Evolutionary conservation across 1,140 invertebrate genomes (phyloP).

Genomic region (Formica exsecta): DNA sequence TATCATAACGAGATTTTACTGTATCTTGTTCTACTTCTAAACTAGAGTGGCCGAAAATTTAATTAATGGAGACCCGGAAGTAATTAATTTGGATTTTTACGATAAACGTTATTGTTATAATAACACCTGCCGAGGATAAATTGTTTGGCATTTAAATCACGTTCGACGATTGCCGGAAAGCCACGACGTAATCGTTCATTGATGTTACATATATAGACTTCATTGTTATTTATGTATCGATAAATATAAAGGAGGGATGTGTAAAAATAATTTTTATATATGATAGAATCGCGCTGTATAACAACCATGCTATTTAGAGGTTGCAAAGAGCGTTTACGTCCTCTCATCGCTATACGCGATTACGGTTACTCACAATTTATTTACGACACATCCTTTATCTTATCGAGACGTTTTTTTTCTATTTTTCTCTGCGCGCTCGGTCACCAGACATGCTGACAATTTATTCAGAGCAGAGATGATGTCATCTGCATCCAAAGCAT

Average conservation of each 20-base stretch:
- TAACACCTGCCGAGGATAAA: background rate
- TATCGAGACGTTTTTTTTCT: slow-evolving; percentile 50
- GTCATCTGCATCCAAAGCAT: slow-evolving; percentile 11
- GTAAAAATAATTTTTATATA: slow-evolving; percentile 64
- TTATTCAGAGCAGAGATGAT: slow-evolving; percentile 39
- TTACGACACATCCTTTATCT: slow-evolving; percentile 61
- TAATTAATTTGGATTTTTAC: slow-evolving; percentile 2
- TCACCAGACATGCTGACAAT: background rate
- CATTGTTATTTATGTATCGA: slow-evolving; percentile 44
- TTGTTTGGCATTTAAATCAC: slow-evolving; percentile 13
- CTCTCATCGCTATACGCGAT: slow-evolving; percentile 2
- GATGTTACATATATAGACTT: background rate
- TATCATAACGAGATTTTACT: slow-evolving; percentile 15
- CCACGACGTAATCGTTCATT: slow-evolving; percentile 37
- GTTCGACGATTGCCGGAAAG: background rate
- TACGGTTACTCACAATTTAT: slow-evolving; percentile 50
- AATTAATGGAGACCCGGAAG: slow-evolving; percentile 13
- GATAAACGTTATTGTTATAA: background rate
- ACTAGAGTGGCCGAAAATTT: slow-evolving; percentile 36
- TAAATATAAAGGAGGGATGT: slow-evolving; percentile 31
- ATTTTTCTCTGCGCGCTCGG: background rate
- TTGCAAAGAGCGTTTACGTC: background rate
- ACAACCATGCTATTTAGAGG: slow-evolving; percentile 48
- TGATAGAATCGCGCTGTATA: background rate
- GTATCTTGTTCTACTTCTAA: slow-evolving; percentile 21